Evolutionary conservation across 2,888 invertebrate genomes (phyloP).

Genomic region (Anagyrus pseudococci): DNA sequence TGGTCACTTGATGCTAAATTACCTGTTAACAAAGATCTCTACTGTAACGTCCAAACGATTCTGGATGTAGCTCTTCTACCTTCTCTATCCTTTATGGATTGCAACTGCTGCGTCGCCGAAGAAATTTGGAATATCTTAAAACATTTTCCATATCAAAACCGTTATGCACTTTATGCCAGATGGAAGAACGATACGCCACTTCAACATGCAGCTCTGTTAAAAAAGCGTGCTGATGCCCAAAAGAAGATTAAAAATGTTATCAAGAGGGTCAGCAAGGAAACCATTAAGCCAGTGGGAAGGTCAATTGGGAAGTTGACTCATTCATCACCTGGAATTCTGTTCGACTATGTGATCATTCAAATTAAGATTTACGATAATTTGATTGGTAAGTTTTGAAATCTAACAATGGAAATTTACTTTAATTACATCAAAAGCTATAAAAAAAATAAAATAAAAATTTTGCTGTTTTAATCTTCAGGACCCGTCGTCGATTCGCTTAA

Average conservation of each 20-base stretch:
- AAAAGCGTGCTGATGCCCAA: slow-evolving; percentile 84
- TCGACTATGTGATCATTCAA: slow-evolving; percentile 90
- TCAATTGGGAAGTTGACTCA: slow-evolving; percentile 97
- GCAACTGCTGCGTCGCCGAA: slow-evolving; percentile 95
- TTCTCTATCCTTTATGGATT: slow-evolving; percentile 87
- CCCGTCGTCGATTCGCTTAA: slow-evolving; percentile 98
- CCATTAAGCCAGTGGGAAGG: slow-evolving; percentile 95
- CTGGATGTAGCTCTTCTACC: slow-evolving; percentile 91
- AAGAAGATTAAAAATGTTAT: slow-evolving; percentile 95
- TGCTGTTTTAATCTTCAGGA: slow-evolving; percentile 43
- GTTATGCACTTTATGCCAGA: slow-evolving; percentile 86
- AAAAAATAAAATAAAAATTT: neutral
- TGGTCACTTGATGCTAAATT: slow-evolving; percentile 54
- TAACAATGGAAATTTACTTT: neutral
- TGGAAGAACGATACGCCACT: slow-evolving; percentile 94
- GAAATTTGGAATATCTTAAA: slow-evolving; percentile 94
- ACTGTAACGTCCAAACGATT: slow-evolving; percentile 84
- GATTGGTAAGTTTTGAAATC: slow-evolving; percentile 66
- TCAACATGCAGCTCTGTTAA: slow-evolving; percentile 82
- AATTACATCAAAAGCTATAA: neutral
- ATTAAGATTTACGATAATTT: slow-evolving; percentile 94
- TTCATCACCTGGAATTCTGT: slow-evolving; percentile 92
- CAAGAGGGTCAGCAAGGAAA: slow-evolving; percentile 98
- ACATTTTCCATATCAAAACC: slow-evolving; percentile 84
- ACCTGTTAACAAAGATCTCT: slow-evolving; percentile 63